phyloP scores from a whole-genome alignment of 2,113 vertebrate genomes.

The Geococcyx californianus region DNA sequence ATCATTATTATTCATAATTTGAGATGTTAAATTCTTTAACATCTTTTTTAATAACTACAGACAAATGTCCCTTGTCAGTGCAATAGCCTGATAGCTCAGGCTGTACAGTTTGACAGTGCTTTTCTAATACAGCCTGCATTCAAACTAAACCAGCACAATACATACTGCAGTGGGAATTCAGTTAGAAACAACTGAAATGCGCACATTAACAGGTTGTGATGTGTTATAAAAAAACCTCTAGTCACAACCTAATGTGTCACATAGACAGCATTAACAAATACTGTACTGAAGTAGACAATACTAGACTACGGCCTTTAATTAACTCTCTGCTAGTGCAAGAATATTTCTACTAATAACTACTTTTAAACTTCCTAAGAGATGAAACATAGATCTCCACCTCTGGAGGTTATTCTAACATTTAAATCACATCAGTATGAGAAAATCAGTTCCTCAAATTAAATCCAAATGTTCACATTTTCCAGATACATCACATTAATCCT shows the following conservation, averaged over 20 bases:
- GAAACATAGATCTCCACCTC: neutral
- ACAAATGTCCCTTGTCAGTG: neutral
- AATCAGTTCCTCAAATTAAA: neutral
- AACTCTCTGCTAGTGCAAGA: neutral
- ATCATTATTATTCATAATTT: neutral
- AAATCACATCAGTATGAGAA: neutral
- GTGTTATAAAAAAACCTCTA: neutral
- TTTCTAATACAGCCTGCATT: neutral
- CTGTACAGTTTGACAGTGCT: neutral
- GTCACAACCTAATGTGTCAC: neutral
- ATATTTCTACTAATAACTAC: constrained; percentile 8
- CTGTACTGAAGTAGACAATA: neutral
- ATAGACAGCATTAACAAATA: neutral
- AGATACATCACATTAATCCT: neutral
- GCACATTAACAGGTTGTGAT: neutral
- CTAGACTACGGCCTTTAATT: neutral
- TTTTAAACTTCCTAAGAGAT: neutral
- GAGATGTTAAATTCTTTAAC: neutral
- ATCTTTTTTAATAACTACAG: neutral
- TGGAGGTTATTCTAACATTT: neutral
- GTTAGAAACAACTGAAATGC: neutral
- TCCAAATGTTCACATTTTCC: neutral
- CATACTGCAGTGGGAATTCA: neutral
- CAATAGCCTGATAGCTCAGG: neutral
- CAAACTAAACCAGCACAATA: neutral